Evolutionary conservation across 2,888 invertebrate genomes (phyloP).

Genomic region (Athrips mouffetella): DNA sequence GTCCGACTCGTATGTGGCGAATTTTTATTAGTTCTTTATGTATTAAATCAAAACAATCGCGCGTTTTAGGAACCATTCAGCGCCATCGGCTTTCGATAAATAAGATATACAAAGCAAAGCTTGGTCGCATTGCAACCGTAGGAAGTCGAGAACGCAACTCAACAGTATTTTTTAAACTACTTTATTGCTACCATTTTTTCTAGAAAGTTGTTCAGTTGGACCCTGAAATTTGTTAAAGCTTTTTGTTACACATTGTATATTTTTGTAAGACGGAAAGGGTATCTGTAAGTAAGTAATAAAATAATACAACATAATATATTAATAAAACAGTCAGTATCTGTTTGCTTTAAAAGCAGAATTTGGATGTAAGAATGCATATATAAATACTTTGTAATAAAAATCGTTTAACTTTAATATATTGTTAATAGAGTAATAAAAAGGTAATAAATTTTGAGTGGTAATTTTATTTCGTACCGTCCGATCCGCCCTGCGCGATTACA

Average conservation of each 20-base stretch:
- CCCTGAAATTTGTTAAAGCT: neutral
- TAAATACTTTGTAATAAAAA: slow-evolving; percentile 16
- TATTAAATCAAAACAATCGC: too few relatives aligned
- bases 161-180: too few relatives aligned
- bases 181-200: neutral
- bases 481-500: too few relatives aligned
- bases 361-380: slow-evolving; percentile 10
- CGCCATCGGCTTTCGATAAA: too few relatives aligned
- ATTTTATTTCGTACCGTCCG: neutral
- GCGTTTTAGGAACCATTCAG: too few relatives aligned
- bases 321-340: slow-evolving; percentile 9
- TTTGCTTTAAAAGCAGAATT: slow-evolving; percentile 24
- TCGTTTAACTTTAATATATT: slow-evolving; percentile 27
- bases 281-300: slow-evolving; percentile 23
- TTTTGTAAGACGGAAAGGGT: slow-evolving; percentile 28
- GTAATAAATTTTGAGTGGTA: slow-evolving; percentile 25
- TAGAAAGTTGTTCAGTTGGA: neutral
- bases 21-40: too few relatives aligned
- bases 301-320: slow-evolving; percentile 1
- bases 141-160: too few relatives aligned
- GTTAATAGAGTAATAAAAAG: slow-evolving; percentile 25
- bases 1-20: too few relatives aligned
- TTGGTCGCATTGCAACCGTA: too few relatives aligned
- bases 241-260: slow-evolving; percentile 17
- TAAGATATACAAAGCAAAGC: too few relatives aligned